Evolutionary conservation across 2,797 vertebrate species (phyloP).

Genomic region (Erethizon dorsatum): DNA sequence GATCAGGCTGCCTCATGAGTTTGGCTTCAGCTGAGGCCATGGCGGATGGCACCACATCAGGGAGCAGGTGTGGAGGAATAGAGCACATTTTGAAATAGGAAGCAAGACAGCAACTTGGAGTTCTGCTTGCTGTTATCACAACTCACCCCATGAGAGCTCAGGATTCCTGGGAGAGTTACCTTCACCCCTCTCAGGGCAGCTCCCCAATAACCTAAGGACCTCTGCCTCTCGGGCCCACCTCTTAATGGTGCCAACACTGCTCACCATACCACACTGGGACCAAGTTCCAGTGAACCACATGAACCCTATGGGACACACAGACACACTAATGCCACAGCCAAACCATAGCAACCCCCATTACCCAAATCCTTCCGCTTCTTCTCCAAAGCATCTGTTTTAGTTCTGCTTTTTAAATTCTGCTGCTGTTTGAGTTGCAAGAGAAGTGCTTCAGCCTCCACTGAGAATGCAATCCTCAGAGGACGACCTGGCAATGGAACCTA

Average conservation of each 20-base stretch:
- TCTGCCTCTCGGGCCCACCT: background rate
- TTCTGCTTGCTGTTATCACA: background rate
- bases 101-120: background rate
- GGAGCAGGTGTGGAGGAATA: background rate
- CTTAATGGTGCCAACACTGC: too few relatives aligned
- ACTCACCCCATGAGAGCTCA: background rate
- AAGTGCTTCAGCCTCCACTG: background rate
- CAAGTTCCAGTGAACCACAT: background rate
- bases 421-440: background rate
- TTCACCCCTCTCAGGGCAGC: background rate
- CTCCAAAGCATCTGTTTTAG: background rate
- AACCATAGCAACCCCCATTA: background rate
- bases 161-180: fast-evolving
- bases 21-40: too few relatives aligned
- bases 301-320: background rate
- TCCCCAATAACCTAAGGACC: background rate
- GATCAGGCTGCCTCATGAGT: background rate
- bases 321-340: background rate
- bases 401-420: background rate
- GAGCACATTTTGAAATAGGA: background rate
- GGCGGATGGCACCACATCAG: too few relatives aligned
- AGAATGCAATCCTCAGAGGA: background rate
- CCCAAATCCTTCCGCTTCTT: background rate
- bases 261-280: background rate
- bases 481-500: background rate